Evolutionary conservation across 2,797 vertebrate genomes (phyloP), one percentile per base, ranked within the genome.

Genomic region (Melanotaenia trifasciata): DNA sequence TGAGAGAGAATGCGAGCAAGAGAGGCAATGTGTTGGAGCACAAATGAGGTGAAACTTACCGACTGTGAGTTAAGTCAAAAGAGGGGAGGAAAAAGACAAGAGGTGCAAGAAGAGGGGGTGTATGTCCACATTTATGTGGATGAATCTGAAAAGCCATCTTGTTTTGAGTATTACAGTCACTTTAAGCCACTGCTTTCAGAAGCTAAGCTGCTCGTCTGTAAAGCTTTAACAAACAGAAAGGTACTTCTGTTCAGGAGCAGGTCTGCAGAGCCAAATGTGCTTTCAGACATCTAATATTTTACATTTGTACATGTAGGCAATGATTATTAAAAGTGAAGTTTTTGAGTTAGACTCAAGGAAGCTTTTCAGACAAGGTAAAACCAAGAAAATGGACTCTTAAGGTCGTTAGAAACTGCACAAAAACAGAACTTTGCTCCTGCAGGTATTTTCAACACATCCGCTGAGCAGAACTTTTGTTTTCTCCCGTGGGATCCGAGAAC

Each of bases 41-140:
- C 65, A 76, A 81, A 87, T 67, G 80, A 85, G 68, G 56, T 30
- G 7, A 67, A 70, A 57, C 72, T 59, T 58, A 74, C 58, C 22
- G 45, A 78, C 58, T 60, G 54, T 3, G n/a, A 35, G 61, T 58
- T 64, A n/a, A 72, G 54, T 36, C 28, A 1, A 64, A 16, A 43
- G 51, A 38, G 54, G 33, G 51, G 51, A 28, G 32, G 12, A 45
- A 18, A 20, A 22, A 35, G 38, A n/a, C 36, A 30, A 26, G 14
- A 35, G 11, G 22, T 20, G 11, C 20, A 1, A 30, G 33, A 16
- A 22, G 35, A 3, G 7, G 28, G 57, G 32, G 56, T 24, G 20
- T 30, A n/a, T 12, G 32, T 75, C 71, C 43, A 50, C 33, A 1
- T 28, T 67, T 75, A 76, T 61, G 69, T 33, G 36, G 40, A 33